Base-by-base conservation (phyloP, 2,888 invertebrate species). In the Acrocyrtus sp. region DNA sequence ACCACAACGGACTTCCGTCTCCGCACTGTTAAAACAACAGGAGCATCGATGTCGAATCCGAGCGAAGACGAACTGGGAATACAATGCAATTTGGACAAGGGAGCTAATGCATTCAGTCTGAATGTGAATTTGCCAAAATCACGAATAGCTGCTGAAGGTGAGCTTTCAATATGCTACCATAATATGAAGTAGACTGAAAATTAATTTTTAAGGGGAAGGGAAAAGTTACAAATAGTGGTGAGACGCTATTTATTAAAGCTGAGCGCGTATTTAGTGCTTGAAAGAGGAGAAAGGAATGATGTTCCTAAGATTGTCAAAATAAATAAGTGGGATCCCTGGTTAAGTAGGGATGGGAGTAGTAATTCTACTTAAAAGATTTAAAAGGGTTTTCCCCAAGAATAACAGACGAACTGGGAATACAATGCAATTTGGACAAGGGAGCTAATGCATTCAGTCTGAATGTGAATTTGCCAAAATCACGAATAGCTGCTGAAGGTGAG, bases 331-430 rank as follows among this genome's bases (percentile, higher is more conserved):
- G n/a, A n/a, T n/a, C n/a, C n/a, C n/a, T n/a, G n/a, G n/a, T n/a
- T n/a, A n/a, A n/a, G n/a, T n/a, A n/a, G n/a, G n/a, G n/a, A n/a
- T n/a, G n/a, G n/a, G n/a, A n/a, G n/a, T n/a, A n/a, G n/a, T n/a
- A n/a, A n/a, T n/a, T n/a, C n/a, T n/a, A n/a, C n/a, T n/a, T n/a
- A n/a, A n/a, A n/a, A n/a, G n/a, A n/a, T n/a, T n/a, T n/a, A n/a
- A n/a, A n/a, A n/a, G n/a, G n/a, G n/a, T n/a, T n/a, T n/a, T n/a
- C n/a, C n/a, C n/a, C n/a, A n/a, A n/a, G n/a, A n/a, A 27, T 41
- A 34, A 69, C 72, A 43, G 62, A 77, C 22, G 66, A 77, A 4
- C 41, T 80, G 5, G 79, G 78, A 6, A 29, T 81, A 10, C 63
- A 54, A 21, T 74, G 75, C 58, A 41, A 73, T 22, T 54, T 78